Evolutionary conservation across 2,888 invertebrate genomes (phyloP).

Genomic region (Unio pictorum): DNA sequence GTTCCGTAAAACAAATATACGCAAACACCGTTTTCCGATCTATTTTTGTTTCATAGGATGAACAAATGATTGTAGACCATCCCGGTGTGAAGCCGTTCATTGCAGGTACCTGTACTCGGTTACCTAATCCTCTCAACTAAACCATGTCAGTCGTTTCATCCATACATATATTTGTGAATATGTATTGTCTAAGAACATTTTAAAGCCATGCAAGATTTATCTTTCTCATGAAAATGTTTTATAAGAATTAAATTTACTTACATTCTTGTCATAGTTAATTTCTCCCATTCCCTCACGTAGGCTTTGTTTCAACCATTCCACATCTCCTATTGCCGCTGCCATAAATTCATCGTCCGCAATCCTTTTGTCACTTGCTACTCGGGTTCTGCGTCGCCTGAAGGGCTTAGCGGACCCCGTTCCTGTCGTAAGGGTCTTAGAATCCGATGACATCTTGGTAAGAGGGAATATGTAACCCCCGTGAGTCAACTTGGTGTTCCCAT

Average conservation of each 20-base stretch:
- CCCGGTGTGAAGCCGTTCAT: too few species aligned
- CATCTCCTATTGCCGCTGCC: conserved; percentile 71
- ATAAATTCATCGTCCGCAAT: conserved; percentile 71
- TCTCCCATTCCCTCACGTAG: conserved; percentile 58
- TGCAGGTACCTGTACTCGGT: too few species aligned
- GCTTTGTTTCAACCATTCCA: conserved; percentile 70
- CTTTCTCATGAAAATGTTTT: not conserved
- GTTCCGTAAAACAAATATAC: too few species aligned
- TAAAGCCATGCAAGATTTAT: not conserved
- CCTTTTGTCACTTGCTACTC: conserved; percentile 57
- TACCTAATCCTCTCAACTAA: too few species aligned
- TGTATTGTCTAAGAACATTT: not conserved
- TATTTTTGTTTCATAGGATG: too few species aligned
- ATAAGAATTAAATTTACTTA: conserved; percentile 37
- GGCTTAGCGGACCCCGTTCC: conserved; percentile 35
- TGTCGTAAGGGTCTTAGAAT: conserved; percentile 19
- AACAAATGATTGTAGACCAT: too few species aligned
- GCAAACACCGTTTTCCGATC: too few species aligned
- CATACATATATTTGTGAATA: too few species aligned
- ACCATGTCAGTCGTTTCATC: too few species aligned
- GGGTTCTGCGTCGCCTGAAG: conserved; percentile 45
- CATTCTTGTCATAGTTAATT: conserved; percentile 69
- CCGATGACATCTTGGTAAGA: conserved; percentile 17
- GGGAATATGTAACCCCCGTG: too few species aligned
- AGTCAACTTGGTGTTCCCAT: too few species aligned